Evolutionary conservation across 2,113 vertebrate species (phyloP), one percentile per base, ranked within the genome.

Genomic region (Passer domesticus): DNA sequence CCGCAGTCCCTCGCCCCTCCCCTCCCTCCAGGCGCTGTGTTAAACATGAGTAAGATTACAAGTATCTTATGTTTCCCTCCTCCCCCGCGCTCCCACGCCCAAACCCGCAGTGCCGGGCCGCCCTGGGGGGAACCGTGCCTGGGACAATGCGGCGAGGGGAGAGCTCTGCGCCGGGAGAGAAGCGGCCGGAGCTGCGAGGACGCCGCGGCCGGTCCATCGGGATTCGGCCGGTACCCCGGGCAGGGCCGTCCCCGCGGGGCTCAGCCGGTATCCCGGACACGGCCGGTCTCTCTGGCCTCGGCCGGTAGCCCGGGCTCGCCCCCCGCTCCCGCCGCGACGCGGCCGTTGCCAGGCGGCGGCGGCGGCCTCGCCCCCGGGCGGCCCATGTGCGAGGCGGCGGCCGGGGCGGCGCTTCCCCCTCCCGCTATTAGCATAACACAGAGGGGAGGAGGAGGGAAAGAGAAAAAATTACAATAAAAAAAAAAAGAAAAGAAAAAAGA

Each of bases 301-400:
- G 59, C 69, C 28, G 22, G 27, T 14, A 20, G 5, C 27, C 39
- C 9, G 28, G 14, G 49, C 70, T 62, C 39, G 16, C 10, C n/a
- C 13, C 28, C 7, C 30, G 13, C 68, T 21, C 24, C 39, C 16
- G 39, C n/a, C 23, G 24, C 84, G 35, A 52, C 68, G 78, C 70
- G 50, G 50, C 62, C 75, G 83, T 76, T 88, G 79, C 90, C 87
- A 81, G 64, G 93, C 58, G 92, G 92, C 69, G 63, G 69, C 55
- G 55, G 63, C 75, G 58, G 78, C 73, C 78, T 91, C 92, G 35
- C 79, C 84, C 68, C 84, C 49, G 67, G 58, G 69, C 50, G 76
- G 84, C 63, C 85, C 94, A 75, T 60, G 85, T 89, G 89, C 62
- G 89, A 90, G 87, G 94, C 73, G 86, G 77, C 59, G 66, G 87